Evolutionary conservation across 1,140 invertebrate genomes (phyloP), one percentile per base, ranked within the genome.

Genomic region (Lutraria rhynchaena): DNA sequence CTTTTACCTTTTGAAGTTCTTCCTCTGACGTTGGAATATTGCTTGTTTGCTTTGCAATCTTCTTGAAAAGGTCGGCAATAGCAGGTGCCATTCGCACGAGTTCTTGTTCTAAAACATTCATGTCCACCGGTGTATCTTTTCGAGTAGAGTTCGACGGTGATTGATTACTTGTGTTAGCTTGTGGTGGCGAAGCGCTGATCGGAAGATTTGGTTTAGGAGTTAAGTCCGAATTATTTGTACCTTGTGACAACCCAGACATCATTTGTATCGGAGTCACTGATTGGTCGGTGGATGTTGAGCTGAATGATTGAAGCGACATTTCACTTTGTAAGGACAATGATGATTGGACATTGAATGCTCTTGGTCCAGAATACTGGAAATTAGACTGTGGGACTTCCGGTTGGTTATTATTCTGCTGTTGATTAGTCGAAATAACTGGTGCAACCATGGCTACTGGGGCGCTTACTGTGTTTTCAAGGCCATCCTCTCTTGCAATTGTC

Each of bases 1-100:
- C 82, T 60, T 83, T 85, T 0, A 87, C 81, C 35, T 77, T 85
- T 22, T 80, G 80, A 11, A 87, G 78, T 78, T 87, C 78, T 29
- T 81, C 78, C 24, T 81, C 78, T 0, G 67, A 63, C 3, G 67
- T 81, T 22, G 78, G 69, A 17, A 81, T 19, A 41, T 41, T 41
- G 22, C 46, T 81, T 35, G 78, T 81, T 46, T 81, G 78, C 29
- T 73, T 71, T 1, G 55, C 33, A 35, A 81, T 81, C 41, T 81
- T 81, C 69, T 81, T 63, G n/a, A 81, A 81, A 4, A 81, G 78
- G n/a, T 81, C 78, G 17, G 67, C 69, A 22, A 81, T 81, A 5
- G 78, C 57, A 13, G 78, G 78, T 31, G 78, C 78, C 31, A 81
- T 81, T 19, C 78, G 41, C 1, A 81, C 78, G 17, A 81, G 69